Evolutionary conservation across 2,888 invertebrate genomes (phyloP).

Genomic region (Sesamia inferens): DNA sequence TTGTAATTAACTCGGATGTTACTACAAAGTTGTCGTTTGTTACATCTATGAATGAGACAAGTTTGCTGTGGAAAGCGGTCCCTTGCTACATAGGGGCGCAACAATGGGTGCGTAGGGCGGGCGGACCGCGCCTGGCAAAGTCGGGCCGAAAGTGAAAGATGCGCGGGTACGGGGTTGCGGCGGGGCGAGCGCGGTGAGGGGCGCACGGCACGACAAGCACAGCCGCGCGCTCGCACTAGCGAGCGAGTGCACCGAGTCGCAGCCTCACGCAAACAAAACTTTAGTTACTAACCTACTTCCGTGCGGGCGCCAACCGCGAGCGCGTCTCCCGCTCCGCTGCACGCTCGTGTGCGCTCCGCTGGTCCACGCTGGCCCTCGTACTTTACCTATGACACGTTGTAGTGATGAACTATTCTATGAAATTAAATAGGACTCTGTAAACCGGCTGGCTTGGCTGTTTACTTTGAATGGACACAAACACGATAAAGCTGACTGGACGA

Average conservation of each 20-base stretch:
- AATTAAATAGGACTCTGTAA: slow-evolving; percentile 72
- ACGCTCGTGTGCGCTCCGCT: slow-evolving; percentile 68
- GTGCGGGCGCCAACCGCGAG: slow-evolving; percentile 88
- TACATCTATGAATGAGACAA: slow-evolving; percentile 49
- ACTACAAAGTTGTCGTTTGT: slow-evolving; percentile 26
- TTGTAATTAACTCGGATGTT: slow-evolving; percentile 32
- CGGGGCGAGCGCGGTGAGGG: slow-evolving; percentile 69
- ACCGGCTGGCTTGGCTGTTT: slow-evolving; percentile 70
- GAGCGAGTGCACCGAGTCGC: slow-evolving; percentile 85
- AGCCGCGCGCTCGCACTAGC: slow-evolving; percentile 77
- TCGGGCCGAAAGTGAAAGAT: slow-evolving; percentile 84
- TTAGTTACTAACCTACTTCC: slow-evolving; percentile 90
- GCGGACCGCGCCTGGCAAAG: slow-evolving; percentile 58
- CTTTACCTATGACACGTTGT: slow-evolving; percentile 79
- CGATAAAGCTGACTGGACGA: slow-evolving; percentile 77
- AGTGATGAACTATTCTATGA: slow-evolving; percentile 84
- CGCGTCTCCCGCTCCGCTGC: slow-evolving; percentile 77
- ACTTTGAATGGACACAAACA: slow-evolving; percentile 84
- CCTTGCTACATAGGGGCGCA: slow-evolving; percentile 64
- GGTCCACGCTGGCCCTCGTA: slow-evolving; percentile 49
- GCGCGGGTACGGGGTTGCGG: slow-evolving; percentile 76
- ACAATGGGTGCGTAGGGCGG: slow-evolving; percentile 76
- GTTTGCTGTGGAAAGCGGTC: slow-evolving; percentile 59
- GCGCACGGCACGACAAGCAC: slow-evolving; percentile 63
- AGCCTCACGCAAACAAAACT: slow-evolving; percentile 90